phyloP scores from a whole-genome alignment of 2,797 vertebrate genomes.

The Hyperoplus immaculatus region DNA sequence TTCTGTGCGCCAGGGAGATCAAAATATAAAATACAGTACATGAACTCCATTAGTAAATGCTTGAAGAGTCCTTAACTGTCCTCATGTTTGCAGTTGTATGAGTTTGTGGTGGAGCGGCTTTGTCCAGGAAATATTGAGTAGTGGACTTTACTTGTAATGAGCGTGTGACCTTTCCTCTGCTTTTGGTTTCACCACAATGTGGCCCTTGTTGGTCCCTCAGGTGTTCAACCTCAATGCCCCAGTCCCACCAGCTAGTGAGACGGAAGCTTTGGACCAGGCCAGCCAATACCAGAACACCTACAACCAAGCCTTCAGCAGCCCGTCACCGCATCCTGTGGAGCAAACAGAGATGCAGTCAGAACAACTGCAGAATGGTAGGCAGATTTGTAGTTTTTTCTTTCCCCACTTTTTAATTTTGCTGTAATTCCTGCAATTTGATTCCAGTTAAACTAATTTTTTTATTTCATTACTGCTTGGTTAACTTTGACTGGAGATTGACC shows the following conservation, averaged over 20 bases:
- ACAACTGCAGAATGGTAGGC: constrained; percentile 93
- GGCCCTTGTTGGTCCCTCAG: constrained; percentile 77
- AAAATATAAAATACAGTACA: constrained; percentile 23
- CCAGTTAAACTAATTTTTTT: background rate
- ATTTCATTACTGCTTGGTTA: background rate
- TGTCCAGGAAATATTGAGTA: constrained; percentile 46
- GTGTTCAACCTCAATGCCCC: constrained; percentile 99
- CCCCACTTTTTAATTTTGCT: background rate
- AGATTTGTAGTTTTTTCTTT: constrained; percentile 10
- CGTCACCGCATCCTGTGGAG: constrained; percentile 91
- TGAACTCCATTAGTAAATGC: constrained; percentile 16
- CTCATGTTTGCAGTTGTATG: constrained; percentile 25
- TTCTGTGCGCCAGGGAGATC: constrained; percentile 1
- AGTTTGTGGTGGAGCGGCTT: constrained; percentile 36
- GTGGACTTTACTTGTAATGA: constrained; percentile 48
- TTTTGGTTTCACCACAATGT: constrained; percentile 65
- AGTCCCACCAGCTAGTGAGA: constrained; percentile 94
- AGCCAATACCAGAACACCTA: constrained; percentile 95
- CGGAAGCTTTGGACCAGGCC: constrained; percentile 92
- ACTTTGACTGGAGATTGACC: constrained; percentile 5
- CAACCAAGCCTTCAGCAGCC: constrained; percentile 93
- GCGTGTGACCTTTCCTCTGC: constrained; percentile 60
- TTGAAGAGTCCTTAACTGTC: constrained; percentile 32
- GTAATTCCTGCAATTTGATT: background rate
- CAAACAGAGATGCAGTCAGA: constrained; percentile 95